Base-by-base conservation (phyloP, 2,113 vertebrate genomes). In the Eonycteris spelaea region DNA sequence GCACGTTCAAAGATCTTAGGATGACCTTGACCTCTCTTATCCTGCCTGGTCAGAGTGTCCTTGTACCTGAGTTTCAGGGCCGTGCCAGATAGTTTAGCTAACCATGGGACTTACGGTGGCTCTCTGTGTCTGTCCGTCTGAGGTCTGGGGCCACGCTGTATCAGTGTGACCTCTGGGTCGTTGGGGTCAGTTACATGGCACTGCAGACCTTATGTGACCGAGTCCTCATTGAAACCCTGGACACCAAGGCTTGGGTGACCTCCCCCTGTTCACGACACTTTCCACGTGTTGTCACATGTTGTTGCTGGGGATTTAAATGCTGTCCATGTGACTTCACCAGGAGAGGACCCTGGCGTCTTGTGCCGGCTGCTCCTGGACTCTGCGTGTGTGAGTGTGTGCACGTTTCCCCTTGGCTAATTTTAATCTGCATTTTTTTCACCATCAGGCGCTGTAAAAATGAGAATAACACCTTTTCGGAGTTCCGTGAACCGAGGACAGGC, bases 351-450 rank as follows among this genome's bases (percentile, higher is more conserved):
- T 1, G 12, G 86, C 28, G 12, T 1, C 63, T 3, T 0, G 9
- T 38, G 7, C 33, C 26, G 55, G 35, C 13, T 43, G 35, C 4
- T 43, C 33, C 30, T 45, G 30, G 6, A n/a, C 3, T 21, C 55
- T 2, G 2, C 7, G 2, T 3, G 48, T 19, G 2, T 5, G 22
- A 1, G 10, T 6, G 2, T 9, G 11, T 12, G n/a, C n/a, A n/a
- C n/a, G n/a, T 51, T 45, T 45, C 22, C 40, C 9, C 6, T 57
- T 67, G 35, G 67, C 28, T 59, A 5, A 30, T 26, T 24, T 55
- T 40, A 35, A 24, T 59, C 22, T 33, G 19, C 9, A 2, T 51
- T 51, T 71, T 18, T 51, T 71, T 77, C 38, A 21, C 1, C 12
- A 18, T n/a, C 6, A n/a, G 13, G n/a, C 70, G 16, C 21, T 8